Base-by-base conservation (phyloP, 2,888 invertebrate species). In the Hyles lineata region DNA sequence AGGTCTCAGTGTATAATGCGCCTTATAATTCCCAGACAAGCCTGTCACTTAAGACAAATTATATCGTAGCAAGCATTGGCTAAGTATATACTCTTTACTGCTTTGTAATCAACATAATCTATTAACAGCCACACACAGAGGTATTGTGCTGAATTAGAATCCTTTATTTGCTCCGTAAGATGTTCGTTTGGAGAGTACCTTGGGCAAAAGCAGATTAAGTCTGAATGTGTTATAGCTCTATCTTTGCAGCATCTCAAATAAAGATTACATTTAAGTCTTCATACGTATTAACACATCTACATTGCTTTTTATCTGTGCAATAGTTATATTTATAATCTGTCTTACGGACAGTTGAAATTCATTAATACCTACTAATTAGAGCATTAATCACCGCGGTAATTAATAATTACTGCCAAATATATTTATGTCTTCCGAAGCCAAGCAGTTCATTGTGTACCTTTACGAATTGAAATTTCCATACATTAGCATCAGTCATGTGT, bases 1-100 rank as follows among this genome's bases (percentile, higher is more conserved):
- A 70, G 73, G 73, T 32, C n/a, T 62, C 29, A n/a, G 21, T 52
- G 32, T 62, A 52, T 60, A 61, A 52, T 32, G 32, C 29, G 55
- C 62, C 55, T 62, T 62, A 63, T 71, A 63, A 55, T 63, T 55
- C 52, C 62, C 50, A 21, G 52, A 62, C 62, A 71, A 21, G 43
- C 4, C 67, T 50, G 67, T 50, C 67, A 23, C 67, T 50, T 19
- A 67, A 67, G 67, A 67, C 50, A 67, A 50, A 50, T 67, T 23
- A 50, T 50, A 43, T 43, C 21, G 23, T 25, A 21, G 43, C 21
- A 21, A 21, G 21, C 21, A 35, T 15, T 21, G 15, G 55, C 55
- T 7, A n/a, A 7, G 5, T 55, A 15, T 55, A n/a, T 55, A n/a
- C 15, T n/a, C n/a, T 55, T 5, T 8, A 55, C n/a, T 7, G n/a